These are phyloP conservation scores for Galago senegalensis DNA, from an alignment of 2,797 vertebrate species.

Conservation along the genomic window DNA sequence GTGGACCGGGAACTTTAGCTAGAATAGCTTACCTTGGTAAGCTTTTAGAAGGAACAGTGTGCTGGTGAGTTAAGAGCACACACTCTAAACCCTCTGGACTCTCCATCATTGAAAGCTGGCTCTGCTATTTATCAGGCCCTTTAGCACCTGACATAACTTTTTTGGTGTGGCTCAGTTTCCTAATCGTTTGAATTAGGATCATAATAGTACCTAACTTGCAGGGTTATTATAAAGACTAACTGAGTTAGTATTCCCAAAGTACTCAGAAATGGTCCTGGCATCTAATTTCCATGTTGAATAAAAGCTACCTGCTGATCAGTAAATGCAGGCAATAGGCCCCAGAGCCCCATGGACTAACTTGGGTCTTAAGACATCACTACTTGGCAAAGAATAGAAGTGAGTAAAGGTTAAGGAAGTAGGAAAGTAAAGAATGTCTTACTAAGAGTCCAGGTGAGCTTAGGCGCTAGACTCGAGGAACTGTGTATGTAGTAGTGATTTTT, in stretches of 20 bases:
- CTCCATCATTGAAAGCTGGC: not conserved
- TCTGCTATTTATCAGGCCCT: not conserved
- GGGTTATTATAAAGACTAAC: not conserved
- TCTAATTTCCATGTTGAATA: not conserved
- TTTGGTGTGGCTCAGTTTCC: slow-evolving; percentile 8
- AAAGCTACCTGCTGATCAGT: not conserved
- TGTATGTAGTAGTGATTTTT: not conserved
- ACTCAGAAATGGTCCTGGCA: not conserved
- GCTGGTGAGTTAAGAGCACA: not conserved
- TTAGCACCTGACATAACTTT: not conserved
- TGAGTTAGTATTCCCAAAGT: slow-evolving; percentile 1
- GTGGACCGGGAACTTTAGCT: not conserved
- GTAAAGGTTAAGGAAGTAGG: not conserved
- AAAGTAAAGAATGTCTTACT: not conserved
- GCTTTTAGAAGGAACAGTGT: not conserved
- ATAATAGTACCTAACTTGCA: not conserved
- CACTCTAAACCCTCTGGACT: not conserved
- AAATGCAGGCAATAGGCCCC: not conserved
- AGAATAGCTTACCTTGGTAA: not conserved
- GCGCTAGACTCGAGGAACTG: not conserved
- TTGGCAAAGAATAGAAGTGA: not conserved
- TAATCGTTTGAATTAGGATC: not conserved
- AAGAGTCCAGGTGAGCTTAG: not conserved
- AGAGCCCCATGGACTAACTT: not conserved
- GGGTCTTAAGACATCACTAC: not conserved